These are phyloP conservation scores for Xenopus petersii DNA, from an alignment of 2,797 vertebrate genomes.

Conservation along the genomic window DNA sequence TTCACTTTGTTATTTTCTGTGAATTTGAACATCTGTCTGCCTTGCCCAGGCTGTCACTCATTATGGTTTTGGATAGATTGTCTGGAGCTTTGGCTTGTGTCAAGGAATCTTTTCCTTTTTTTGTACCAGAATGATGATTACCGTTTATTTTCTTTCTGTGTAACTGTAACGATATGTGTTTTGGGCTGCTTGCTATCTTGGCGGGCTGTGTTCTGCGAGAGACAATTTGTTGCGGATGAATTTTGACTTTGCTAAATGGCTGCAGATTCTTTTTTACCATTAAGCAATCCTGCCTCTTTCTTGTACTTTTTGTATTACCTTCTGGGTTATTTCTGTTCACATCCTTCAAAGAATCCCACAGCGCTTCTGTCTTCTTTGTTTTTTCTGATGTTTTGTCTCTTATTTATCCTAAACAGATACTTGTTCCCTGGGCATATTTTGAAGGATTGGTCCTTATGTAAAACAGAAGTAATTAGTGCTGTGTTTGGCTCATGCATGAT, in stretches of 20 bases:
- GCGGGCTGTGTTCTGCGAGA: not conserved
- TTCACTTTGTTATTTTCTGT: not conserved
- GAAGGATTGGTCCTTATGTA: constrained; percentile 35
- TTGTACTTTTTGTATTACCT: constrained; percentile 53
- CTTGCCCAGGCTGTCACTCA: not conserved
- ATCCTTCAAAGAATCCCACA: constrained; percentile 18
- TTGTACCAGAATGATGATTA: constrained; percentile 23
- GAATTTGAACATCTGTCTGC: not conserved
- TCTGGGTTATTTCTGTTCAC: constrained; percentile 2
- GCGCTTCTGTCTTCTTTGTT: constrained; percentile 28
- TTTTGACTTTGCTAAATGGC: constrained; percentile 69
- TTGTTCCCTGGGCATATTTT: constrained; percentile 38
- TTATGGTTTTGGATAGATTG: not conserved
- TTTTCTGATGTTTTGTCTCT: constrained; percentile 7
- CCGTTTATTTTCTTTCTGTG: constrained; percentile 34
- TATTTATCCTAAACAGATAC: constrained; percentile 33
- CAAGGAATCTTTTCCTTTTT: not conserved
- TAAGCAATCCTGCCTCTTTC: constrained; percentile 55
- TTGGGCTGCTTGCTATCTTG: constrained; percentile 15
- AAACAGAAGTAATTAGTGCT: constrained; percentile 36
- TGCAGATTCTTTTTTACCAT: constrained; percentile 77
- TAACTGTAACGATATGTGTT: not conserved
- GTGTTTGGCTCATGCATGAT: constrained; percentile 41
- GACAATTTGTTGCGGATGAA: constrained; percentile 66
- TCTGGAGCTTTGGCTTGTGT: not conserved